Conservation (phyloP, 1,140 invertebrate genomes). For the Bombus polaris region DNA sequence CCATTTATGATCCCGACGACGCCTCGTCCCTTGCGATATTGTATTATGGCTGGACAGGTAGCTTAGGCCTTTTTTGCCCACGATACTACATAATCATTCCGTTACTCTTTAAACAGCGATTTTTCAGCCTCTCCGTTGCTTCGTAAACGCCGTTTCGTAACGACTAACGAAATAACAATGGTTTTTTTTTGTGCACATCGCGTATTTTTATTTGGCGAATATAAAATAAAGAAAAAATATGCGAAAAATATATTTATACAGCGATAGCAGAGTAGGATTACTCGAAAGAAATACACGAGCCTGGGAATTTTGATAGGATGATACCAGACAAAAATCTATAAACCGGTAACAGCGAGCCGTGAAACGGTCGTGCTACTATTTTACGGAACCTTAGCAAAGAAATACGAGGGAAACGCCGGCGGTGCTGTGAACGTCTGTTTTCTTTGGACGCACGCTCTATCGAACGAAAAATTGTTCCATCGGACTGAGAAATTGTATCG, state of each 20-base stretch:
- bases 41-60: too few species aligned
- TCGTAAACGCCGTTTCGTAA: slow-evolving; percentile 8
- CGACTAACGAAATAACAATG: slow-evolving; percentile 6
- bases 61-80: too few species aligned
- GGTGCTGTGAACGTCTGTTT: slow-evolving; percentile 22
- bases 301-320: background rate
- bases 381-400: background rate
- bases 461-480: slow-evolving; percentile 39
- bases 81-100: too few species aligned
- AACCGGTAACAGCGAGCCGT: background rate
- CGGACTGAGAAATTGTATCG: slow-evolving; percentile 50
- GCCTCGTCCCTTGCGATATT: too few species aligned
- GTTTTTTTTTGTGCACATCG: background rate
- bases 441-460: slow-evolving; percentile 28
- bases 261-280: background rate
- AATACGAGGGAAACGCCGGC: background rate
- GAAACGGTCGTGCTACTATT: slow-evolving; percentile 15
- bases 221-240: background rate
- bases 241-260: slow-evolving; percentile 3
- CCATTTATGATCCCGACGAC: too few species aligned
- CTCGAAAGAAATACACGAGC: background rate
- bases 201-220: background rate
- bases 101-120: background rate
- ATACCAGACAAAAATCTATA: background rate
- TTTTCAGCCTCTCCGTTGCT: background rate